Evolutionary conservation across 2,888 invertebrate species (phyloP).

Genomic region (Onchidella celtica): DNA sequence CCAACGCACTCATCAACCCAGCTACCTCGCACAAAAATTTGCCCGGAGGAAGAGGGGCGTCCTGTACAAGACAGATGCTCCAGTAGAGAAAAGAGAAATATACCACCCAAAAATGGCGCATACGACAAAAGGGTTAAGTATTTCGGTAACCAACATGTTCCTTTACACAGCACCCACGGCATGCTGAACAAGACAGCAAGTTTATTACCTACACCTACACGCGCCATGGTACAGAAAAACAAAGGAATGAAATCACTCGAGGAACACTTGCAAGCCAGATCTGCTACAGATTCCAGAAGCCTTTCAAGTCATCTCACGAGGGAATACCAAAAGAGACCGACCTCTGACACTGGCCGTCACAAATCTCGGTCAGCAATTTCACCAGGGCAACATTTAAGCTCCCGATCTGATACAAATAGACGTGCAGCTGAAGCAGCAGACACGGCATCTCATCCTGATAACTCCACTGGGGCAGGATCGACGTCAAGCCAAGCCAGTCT

Average conservation of each 20-base stretch:
- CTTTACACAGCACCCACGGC: no score
- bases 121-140: no score
- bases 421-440: background rate
- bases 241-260: background rate
- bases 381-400: conserved; percentile 19
- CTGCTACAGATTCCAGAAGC: background rate
- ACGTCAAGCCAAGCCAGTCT: conserved; percentile 31
- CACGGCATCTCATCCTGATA: background rate
- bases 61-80: no score
- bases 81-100: no score
- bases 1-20: no score
- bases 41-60: no score
- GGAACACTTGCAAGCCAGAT: background rate
- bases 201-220: background rate
- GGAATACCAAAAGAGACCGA: background rate
- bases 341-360: background rate
- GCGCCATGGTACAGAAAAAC: background rate
- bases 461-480: background rate
- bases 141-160: no score
- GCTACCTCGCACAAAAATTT: no score
- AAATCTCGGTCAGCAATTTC: background rate
- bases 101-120: no score
- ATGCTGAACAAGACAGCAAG: no score
- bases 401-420: background rate
- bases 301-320: background rate